phyloP scores from a whole-genome alignment of 2,113 vertebrate genomes.

The Lepidothrix coronata region DNA sequence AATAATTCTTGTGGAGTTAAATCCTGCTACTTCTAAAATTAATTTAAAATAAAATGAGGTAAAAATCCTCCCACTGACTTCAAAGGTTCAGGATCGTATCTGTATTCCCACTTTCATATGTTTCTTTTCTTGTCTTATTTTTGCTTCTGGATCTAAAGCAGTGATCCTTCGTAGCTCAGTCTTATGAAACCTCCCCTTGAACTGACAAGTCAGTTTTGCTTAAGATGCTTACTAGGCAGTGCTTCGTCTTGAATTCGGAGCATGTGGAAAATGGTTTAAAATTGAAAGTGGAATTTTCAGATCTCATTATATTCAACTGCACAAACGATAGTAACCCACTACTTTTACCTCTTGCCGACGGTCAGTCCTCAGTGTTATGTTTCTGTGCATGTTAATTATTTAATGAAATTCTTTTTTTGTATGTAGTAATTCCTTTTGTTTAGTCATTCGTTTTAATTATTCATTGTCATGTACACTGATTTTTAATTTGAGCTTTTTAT shows the following conservation, averaged over 20 bases:
- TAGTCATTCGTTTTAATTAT: neutral
- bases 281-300: neutral
- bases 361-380: neutral
- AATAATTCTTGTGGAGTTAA: neutral
- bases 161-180: neutral
- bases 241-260: neutral
- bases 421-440: neutral
- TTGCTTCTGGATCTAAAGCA: neutral
- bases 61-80: neutral
- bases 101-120: neutral
- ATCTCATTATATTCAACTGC: neutral
- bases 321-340: neutral
- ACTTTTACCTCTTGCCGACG: neutral
- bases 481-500: neutral
- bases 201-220: slow-evolving; percentile 1
- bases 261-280: neutral
- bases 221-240: neutral
- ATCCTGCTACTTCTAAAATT: neutral
- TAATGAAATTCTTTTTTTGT: neutral
- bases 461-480: neutral
- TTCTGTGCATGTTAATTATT: neutral
- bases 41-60: neutral
- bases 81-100: neutral
- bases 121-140: slow-evolving; percentile 4
- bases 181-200: neutral